Base-by-base conservation (phyloP, 1,140 invertebrate genomes). In the Matsumurasca onukii region DNA sequence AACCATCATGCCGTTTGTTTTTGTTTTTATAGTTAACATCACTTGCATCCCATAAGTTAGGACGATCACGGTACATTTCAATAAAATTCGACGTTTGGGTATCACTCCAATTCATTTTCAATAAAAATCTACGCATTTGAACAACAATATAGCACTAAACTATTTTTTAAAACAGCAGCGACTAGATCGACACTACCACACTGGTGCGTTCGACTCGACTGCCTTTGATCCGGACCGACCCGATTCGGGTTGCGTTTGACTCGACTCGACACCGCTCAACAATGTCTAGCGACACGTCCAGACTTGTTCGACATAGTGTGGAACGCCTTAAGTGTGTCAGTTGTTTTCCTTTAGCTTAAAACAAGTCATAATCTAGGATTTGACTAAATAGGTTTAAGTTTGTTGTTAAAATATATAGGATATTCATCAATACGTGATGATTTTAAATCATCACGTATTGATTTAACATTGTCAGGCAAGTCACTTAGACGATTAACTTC, bases 1-100 rank as follows among this genome's bases (percentile, higher is more conserved):
- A 34, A 13, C 51, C 71, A 67, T 72, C 69, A 57, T 70, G 45
- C 29, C 65, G 31, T 66, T 70, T 70, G 61, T 72, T 67, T 31
- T 31, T 59, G 51, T 70, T 66, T 72, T 72, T 72, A 31, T 70
- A 67, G 17, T 30, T 63, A 24, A 39, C n/a, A 31, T 63, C 30
- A 55, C 29, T 49, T 20, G 55, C 48, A 39, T 72, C 55, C 69
- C 71, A 70, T 66, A 72, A 59, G 1, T 31, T 49, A 67, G 25
- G 27, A 22, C 45, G 66, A 68, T 61, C 69, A 31, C 59, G 59
- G 51, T 71, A 71, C 49, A 64, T 49, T 30, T 68, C 39, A 57
- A 71, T 71, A 49, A 64, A 69, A 59, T 1, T 51, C 15, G 59
- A 39, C 20, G 45, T 52, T 67, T 70, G 31, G 29, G 66, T 31